phyloP scores from a whole-genome alignment of 2,888 invertebrate species.

The Papilio protenor region DNA sequence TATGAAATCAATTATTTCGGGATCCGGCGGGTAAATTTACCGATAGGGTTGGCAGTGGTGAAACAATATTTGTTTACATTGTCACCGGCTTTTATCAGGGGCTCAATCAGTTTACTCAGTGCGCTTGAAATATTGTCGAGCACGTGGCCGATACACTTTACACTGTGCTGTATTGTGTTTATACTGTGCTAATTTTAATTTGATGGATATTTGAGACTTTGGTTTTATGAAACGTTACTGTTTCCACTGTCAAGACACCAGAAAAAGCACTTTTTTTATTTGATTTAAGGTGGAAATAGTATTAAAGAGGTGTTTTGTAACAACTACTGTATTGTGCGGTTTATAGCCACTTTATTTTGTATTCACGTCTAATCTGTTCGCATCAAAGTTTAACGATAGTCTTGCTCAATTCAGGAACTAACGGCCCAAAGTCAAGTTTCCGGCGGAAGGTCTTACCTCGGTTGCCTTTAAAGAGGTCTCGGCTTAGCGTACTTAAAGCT shows the following conservation, averaged over 20 bases:
- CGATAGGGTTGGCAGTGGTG: conserved; percentile 25
- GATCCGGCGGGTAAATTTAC: conserved; percentile 27
- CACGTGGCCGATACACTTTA: conserved; percentile 14
- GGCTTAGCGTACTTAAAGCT: conserved; percentile 2
- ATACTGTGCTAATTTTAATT: neutral
- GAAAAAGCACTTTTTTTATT: too few relatives aligned
- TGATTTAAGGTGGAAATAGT: neutral
- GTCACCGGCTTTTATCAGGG: conserved; percentile 31
- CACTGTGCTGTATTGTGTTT: neutral
- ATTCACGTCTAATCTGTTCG: neutral
- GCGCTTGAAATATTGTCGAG: conserved; percentile 20
- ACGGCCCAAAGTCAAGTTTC: conserved; percentile 1
- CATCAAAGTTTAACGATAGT: conserved; percentile 7
- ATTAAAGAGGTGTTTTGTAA: neutral
- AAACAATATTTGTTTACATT: conserved; percentile 24
- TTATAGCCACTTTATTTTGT: neutral
- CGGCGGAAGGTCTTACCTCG: neutral
- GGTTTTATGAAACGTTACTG: too few relatives aligned
- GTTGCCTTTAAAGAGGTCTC: conserved; percentile 4
- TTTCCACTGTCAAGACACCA: too few relatives aligned
- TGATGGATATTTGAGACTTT: conserved; percentile 3
- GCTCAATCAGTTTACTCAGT: conserved; percentile 29
- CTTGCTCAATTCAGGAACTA: neutral
- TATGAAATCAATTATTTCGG: conserved; percentile 38
- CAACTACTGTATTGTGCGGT: neutral